A percentile compares a stretch with the other conserved stretches of the same genome.
phyloP scores from a whole-genome alignment of 2,113 vertebrate genomes.

The Motacilla alba region DNA sequence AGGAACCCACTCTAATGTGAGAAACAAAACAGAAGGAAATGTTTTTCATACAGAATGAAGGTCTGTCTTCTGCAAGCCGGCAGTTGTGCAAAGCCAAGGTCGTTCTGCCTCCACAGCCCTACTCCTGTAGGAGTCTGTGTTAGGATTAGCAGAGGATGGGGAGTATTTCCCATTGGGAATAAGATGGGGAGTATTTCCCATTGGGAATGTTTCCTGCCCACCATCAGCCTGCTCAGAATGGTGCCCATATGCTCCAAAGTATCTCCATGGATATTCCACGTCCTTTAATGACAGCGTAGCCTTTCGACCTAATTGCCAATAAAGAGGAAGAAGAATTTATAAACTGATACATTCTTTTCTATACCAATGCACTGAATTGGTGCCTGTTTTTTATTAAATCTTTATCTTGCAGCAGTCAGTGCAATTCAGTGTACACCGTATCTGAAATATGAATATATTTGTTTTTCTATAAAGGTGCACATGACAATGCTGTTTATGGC shows the following conservation, averaged over 20 bases:
- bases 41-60: background rate
- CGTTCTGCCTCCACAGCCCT: background rate
- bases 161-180: background rate
- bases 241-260: background rate
- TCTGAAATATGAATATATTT: background rate
- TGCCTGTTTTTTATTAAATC: background rate
- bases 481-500: background rate
- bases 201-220: background rate
- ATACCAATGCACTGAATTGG: background rate
- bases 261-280: background rate
- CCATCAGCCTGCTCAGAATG: background rate
- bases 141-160: background rate
- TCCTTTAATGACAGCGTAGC: background rate
- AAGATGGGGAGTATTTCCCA: background rate
- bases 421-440: background rate
- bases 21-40: background rate
- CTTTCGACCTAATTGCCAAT: background rate
- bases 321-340: background rate
- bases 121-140: background rate
- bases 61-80: background rate
- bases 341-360: background rate
- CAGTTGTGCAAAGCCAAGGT: background rate
- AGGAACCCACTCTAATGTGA: background rate
- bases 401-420: background rate
- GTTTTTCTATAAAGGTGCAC: background rate